These are phyloP conservation scores for Matsumurasca onukii DNA, from an alignment of 1,140 invertebrate species.

Conservation along the genomic window DNA sequence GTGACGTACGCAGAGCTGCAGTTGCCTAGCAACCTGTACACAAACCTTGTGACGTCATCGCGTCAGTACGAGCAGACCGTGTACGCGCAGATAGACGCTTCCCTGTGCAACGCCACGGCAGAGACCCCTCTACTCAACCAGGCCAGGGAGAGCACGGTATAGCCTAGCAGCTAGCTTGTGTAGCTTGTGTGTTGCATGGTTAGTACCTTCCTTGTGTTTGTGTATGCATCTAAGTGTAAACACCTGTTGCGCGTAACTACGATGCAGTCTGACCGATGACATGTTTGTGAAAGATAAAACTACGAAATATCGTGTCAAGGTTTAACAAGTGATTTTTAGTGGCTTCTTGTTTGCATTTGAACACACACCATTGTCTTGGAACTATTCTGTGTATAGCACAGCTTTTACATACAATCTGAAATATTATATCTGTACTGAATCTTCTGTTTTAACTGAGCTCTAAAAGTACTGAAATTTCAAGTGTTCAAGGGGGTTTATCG, in stretches of 20 bases:
- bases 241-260: not conserved
- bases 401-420: no score
- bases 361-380: no score
- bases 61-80: conserved; percentile 57
- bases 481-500: no score
- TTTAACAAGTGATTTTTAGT: not conserved
- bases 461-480: no score
- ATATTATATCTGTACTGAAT: no score
- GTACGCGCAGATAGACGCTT: conserved; percentile 60
- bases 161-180: no score
- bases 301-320: not conserved
- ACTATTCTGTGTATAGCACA: no score
- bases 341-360: not conserved
- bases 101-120: conserved; percentile 49
- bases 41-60: conserved; percentile 51
- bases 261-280: no score
- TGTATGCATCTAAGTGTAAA: not conserved
- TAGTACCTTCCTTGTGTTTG: conserved; percentile 14
- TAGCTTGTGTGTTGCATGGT: conserved; percentile 26
- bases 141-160: conserved; percentile 48
- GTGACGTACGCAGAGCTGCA: conserved; percentile 61
- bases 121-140: conserved; percentile 52
- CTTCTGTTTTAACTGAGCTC: no score
- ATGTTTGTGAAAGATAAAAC: no score
- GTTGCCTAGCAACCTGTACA: conserved; percentile 48